These are phyloP conservation scores for Pelagia noctiluca DNA, from an alignment of 30 jellyfish, hydroid and myxozoan genomes.

Conservation along the genomic window DNA sequence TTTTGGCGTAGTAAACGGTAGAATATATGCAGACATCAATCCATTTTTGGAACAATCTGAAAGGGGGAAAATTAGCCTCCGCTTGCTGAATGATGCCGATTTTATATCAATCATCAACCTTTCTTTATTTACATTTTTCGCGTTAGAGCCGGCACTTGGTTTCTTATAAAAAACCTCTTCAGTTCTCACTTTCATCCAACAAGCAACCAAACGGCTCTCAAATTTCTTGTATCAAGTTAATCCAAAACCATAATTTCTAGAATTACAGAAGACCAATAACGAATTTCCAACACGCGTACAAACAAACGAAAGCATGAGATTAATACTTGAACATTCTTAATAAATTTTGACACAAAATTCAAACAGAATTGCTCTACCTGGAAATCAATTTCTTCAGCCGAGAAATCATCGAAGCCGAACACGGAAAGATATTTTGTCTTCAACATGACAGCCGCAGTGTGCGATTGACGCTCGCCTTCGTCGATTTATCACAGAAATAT, in stretches of 20 bases:
- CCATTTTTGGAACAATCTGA: too few species aligned
- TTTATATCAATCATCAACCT: too few species aligned
- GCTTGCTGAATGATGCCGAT: too few species aligned
- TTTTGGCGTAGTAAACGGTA: too few species aligned
- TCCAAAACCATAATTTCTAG: background rate
- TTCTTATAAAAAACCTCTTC: too few species aligned
- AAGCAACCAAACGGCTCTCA: background rate
- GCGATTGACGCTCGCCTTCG: constrained; percentile 16
- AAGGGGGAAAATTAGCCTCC: too few species aligned
- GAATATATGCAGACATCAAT: too few species aligned
- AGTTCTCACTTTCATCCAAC: too few species aligned
- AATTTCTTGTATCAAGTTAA: background rate
- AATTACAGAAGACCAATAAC: background rate
- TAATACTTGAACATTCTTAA: background rate
- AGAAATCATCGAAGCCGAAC: constrained; percentile 59
- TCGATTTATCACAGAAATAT: background rate
- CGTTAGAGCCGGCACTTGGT: too few species aligned
- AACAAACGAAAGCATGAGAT: background rate
- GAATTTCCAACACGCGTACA: background rate
- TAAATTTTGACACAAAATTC: background rate
- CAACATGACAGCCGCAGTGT: constrained; percentile 22
- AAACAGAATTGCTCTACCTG: constrained; percentile 26
- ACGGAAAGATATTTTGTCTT: constrained; percentile 38
- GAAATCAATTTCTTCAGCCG: constrained; percentile 63
- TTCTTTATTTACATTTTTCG: too few species aligned